These are phyloP conservation scores for Toxonevra muliebris DNA, from an alignment of 2,888 invertebrate species.

Conservation along the genomic window DNA sequence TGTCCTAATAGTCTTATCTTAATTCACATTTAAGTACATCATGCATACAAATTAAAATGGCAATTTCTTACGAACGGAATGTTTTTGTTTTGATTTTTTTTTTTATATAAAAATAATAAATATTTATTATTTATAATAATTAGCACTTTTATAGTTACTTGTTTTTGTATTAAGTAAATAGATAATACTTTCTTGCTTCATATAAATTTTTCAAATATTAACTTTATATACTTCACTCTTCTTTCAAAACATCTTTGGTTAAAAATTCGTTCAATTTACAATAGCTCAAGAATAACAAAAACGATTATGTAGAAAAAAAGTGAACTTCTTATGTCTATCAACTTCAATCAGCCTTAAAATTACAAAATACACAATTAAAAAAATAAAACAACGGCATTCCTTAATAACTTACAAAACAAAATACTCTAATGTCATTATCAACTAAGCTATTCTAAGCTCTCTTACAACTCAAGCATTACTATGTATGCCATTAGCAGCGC, in stretches of 20 bases:
- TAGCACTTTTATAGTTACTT: slow-evolving; percentile 36
- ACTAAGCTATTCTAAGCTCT: slow-evolving; percentile 19
- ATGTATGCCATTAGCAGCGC: slow-evolving; percentile 43
- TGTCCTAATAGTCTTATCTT: too few species aligned
- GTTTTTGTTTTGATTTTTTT: too few species aligned
- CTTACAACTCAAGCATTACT: slow-evolving; percentile 38
- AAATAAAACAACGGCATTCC: not conserved
- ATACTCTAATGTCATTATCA: too few species aligned
- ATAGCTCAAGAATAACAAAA: slow-evolving; percentile 19
- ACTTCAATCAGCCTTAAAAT: slow-evolving; percentile 21
- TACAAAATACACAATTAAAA: not conserved
- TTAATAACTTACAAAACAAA: too few species aligned
- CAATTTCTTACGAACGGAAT: too few species aligned
- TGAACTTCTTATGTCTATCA: not conserved
- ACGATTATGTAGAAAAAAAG: not conserved
- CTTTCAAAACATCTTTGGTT: slow-evolving; percentile 51
- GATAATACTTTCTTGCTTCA: too few species aligned
- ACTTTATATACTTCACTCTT: slow-evolving; percentile 23
- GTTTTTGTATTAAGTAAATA: slow-evolving; percentile 40
- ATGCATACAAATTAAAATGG: too few species aligned
- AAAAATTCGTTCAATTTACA: slow-evolving; percentile 42
- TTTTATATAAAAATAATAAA: too few species aligned
- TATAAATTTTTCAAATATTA: too few species aligned
- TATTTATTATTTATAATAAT: too few species aligned
- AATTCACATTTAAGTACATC: too few species aligned